Conservation (phyloP, 1,140 invertebrate genomes). For the Caerostris darwini region DNA sequence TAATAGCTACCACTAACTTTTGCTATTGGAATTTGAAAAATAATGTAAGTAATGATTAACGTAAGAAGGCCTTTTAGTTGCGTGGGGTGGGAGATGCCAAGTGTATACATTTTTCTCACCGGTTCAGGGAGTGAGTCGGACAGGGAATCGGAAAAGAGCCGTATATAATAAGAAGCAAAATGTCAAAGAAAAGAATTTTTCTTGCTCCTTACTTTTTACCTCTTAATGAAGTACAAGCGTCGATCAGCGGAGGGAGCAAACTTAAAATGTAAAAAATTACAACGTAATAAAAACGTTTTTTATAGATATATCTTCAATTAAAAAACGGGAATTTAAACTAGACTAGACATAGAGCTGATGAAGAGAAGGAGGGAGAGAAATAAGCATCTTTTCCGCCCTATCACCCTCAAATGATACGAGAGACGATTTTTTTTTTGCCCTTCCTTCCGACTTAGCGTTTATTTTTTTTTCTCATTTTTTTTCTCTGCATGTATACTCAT, state of each 20-base stretch:
- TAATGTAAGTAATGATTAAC: slow-evolving; percentile 78
- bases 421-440: not conserved
- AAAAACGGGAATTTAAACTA: slow-evolving; percentile 57
- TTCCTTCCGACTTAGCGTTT: not conserved
- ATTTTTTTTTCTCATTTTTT: slow-evolving; percentile 1
- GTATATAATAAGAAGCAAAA: slow-evolving; percentile 66
- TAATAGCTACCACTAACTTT: slow-evolving; percentile 78
- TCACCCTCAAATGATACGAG: slow-evolving; percentile 36
- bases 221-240: slow-evolving; percentile 74
- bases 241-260: slow-evolving; percentile 68
- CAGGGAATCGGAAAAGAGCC: slow-evolving; percentile 56
- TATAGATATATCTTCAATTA: slow-evolving; percentile 65
- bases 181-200: slow-evolving; percentile 32
- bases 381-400: slow-evolving; percentile 42
- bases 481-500: not conserved
- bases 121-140: slow-evolving; percentile 22
- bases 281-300: slow-evolving; percentile 57
- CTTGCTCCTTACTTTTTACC: slow-evolving; percentile 38
- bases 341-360: slow-evolving; percentile 22
- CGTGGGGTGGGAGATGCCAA: slow-evolving; percentile 28
- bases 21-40: slow-evolving; percentile 75
- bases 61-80: slow-evolving; percentile 72
- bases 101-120: slow-evolving; percentile 68
- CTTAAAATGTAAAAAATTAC: slow-evolving; percentile 7
- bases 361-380: not conserved